Evolutionary conservation across 1,140 invertebrate species (phyloP).

Genomic region (Caenorhabditis brenneri): DNA sequence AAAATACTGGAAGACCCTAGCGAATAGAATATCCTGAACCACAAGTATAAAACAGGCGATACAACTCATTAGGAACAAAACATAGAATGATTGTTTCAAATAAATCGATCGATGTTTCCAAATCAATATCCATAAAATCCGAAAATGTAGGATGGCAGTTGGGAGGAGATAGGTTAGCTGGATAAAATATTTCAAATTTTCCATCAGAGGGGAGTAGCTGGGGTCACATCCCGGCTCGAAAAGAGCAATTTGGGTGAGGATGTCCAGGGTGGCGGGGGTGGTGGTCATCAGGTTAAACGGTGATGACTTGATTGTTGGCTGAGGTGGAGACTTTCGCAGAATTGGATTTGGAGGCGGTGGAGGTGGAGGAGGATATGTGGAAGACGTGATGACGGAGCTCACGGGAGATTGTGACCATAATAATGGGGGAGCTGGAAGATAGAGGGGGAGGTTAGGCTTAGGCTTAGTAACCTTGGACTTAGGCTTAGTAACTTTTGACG

Average conservation of each 20-base stretch:
- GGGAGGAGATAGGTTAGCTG: not conserved
- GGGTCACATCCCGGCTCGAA: not conserved
- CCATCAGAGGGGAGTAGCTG: not conserved
- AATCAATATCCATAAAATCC: not conserved
- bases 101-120: slow-evolving; percentile 22
- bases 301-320: not conserved
- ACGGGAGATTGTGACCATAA: not conserved
- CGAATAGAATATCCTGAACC: slow-evolving; percentile 17
- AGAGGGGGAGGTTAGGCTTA: too few species aligned
- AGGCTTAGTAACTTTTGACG: too few species aligned
- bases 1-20: slow-evolving; percentile 10
- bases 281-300: not conserved
- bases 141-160: not conserved
- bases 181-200: slow-evolving; percentile 8
- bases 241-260: not conserved
- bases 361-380: not conserved
- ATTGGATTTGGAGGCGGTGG: not conserved
- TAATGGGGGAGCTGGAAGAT: not conserved
- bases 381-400: not conserved
- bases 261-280: not conserved
- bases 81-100: slow-evolving; percentile 15
- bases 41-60: not conserved
- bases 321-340: not conserved
- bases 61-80: not conserved
- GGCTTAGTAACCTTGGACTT: too few species aligned